phyloP scores from a whole-genome alignment of 2,888 invertebrate species.

The Noctua pronuba region DNA sequence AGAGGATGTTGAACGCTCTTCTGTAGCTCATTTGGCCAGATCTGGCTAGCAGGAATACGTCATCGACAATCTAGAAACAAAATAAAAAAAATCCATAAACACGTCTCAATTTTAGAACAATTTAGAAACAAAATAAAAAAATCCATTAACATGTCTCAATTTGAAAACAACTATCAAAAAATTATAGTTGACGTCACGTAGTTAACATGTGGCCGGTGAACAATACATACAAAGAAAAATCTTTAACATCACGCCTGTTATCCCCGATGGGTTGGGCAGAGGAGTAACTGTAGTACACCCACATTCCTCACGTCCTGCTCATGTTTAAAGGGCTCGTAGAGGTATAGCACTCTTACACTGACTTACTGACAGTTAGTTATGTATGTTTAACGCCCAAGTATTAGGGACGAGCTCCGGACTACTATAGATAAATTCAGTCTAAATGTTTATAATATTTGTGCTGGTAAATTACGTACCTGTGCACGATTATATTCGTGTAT shows the following conservation, averaged over 20 bases:
- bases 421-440: background rate
- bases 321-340: background rate
- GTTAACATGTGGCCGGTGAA: background rate
- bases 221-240: background rate
- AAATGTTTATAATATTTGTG: background rate
- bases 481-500: slow-evolving; percentile 92
- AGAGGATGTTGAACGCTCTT: slow-evolving; percentile 90
- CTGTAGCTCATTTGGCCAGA: slow-evolving; percentile 87
- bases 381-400: background rate
- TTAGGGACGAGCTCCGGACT: background rate
- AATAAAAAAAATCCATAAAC: background rate
- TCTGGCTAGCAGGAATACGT: slow-evolving; percentile 91
- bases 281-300: background rate
- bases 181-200: too few species aligned
- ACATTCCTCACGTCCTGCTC: background rate
- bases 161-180: background rate
- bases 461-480: slow-evolving; percentile 84
- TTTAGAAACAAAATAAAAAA: slow-evolving; percentile 61
- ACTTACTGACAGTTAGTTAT: background rate
- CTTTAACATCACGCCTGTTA: background rate
- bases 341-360: background rate
- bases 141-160: too few species aligned
- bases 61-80: slow-evolving; percentile 90
- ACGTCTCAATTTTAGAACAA: background rate
- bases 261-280: background rate